Percentiles rank a stretch among this genome's conserved stretches.
These are phyloP conservation scores for Scophthalmus maximus DNA, from an alignment of 2,113 vertebrate genomes.

Conservation along the genomic window DNA sequence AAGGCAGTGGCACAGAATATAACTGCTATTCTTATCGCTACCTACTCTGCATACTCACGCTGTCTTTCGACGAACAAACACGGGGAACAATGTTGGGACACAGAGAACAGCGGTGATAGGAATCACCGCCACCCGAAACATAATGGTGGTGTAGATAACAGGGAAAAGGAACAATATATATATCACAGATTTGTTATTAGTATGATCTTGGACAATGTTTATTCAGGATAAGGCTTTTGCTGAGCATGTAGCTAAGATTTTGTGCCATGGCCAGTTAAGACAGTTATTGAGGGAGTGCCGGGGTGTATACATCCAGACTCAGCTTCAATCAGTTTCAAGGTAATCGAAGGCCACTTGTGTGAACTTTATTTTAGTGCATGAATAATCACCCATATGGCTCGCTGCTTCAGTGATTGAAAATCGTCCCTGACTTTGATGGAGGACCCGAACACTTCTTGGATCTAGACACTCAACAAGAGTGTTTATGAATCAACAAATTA, in stretches of 20 bases:
- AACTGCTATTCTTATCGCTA: constrained; percentile 80
- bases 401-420: not conserved
- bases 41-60: constrained; percentile 50
- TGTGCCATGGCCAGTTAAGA: constrained; percentile 10
- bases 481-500: not conserved
- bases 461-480: not conserved
- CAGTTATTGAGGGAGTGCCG: constrained; percentile 33
- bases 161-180: not conserved
- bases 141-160: constrained; percentile 24
- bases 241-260: constrained; percentile 30
- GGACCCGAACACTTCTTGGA: not conserved
- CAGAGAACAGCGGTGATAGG: constrained; percentile 26
- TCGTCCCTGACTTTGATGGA: not conserved
- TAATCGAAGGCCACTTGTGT: constrained; percentile 16
- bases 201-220: constrained; percentile 12
- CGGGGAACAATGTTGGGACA: constrained; percentile 20
- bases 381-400: not conserved
- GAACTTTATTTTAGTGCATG: constrained; percentile 15
- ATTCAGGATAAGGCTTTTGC: constrained; percentile 8
- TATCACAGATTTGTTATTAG: constrained; percentile 13
- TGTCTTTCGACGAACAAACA: constrained; percentile 45
- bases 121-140: constrained; percentile 16
- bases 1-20: constrained; percentile 79
- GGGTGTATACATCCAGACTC: constrained; percentile 20
- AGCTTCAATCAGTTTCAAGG: constrained; percentile 11